phyloP scores from a whole-genome alignment of 2,113 vertebrate species.

The Macquaria australasica region DNA sequence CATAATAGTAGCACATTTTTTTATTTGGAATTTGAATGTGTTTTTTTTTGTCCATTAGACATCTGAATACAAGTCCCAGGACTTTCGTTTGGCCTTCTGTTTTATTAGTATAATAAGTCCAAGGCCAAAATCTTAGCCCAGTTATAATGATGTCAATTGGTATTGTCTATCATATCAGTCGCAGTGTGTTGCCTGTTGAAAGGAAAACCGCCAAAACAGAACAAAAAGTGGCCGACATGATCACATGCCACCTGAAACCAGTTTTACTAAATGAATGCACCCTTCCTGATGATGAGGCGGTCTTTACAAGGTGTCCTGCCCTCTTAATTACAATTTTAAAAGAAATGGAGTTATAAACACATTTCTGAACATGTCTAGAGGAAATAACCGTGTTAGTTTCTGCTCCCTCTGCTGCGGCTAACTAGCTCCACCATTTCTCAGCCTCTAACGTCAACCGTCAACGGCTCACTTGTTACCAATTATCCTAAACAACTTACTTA shows the following conservation, averaged over 20 bases:
- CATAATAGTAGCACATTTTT: background rate
- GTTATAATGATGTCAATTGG: no score
- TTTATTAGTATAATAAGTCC: background rate
- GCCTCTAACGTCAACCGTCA: background rate
- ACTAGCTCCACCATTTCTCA: no score
- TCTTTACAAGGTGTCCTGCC: no score
- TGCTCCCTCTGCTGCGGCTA: background rate
- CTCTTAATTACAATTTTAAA: no score
- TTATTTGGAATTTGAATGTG: background rate
- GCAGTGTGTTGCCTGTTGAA: no score
- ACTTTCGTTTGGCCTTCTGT: background rate
- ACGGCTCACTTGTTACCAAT: background rate
- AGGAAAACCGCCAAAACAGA: no score
- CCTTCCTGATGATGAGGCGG: no score
- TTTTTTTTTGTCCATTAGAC: background rate
- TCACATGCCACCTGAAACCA: no score
- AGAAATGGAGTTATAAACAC: background rate
- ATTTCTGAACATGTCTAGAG: accelerated
- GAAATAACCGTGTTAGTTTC: background rate
- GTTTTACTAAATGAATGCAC: no score
- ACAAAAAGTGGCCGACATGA: no score
- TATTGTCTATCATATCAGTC: no score
- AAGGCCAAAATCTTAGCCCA: background rate
- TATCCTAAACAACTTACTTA: background rate
- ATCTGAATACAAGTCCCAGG: background rate